Evolutionary conservation across 2,797 vertebrate genomes (phyloP), one percentile per base, ranked within the genome.

Genomic region (Alosa sapidissima): DNA sequence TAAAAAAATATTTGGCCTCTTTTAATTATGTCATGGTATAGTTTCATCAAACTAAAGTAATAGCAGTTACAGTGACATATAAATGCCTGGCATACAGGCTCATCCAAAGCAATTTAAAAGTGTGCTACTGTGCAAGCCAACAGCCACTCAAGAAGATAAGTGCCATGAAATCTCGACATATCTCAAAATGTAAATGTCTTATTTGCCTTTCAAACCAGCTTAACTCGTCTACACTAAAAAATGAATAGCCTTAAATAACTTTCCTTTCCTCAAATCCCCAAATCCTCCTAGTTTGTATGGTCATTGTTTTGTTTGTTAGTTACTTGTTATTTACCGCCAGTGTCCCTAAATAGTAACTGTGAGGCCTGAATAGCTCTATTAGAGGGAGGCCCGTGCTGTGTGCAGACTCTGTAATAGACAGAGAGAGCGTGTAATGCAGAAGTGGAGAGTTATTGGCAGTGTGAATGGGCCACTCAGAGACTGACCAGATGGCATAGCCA

Each of bases 281-380:
- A n/a, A 62, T 62, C 5, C 2, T 0, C 4, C 7, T 7, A 24
- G 58, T 24, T 21, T 8, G n/a, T 5, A 65, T 24, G 60, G 60
- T 65, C n/a, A 28, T 68, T 68, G 62, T 68, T 68, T 68, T 68
- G 62, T 68, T 68, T 68, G 28, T 68, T 33, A 33, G 62, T 4
- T 13, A 33, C 9, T 68, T 33, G 62, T 68, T 14, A 5, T 28
- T 68, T 11, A 65, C n/a, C 60, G 24, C n/a, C 24, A 65, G 60
- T 11, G 60, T 28, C 8, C 9, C 11, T 28, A 65, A 65, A 65
- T 24, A 28, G 60, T 24, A 24, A 65, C n/a, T 1, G n/a, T 28
- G 9, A 9, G 60, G 14, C 10, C 24, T 28, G n/a, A 65, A 65
- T 24, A 11, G 60, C n/a, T 11, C 60, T 10, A 65, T 65, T 24